Percentiles rank a stretch among this genome's conserved stretches.
Evolutionary conservation across 2,888 invertebrate species (phyloP).

Genomic region (Meandrusa payeni): DNA sequence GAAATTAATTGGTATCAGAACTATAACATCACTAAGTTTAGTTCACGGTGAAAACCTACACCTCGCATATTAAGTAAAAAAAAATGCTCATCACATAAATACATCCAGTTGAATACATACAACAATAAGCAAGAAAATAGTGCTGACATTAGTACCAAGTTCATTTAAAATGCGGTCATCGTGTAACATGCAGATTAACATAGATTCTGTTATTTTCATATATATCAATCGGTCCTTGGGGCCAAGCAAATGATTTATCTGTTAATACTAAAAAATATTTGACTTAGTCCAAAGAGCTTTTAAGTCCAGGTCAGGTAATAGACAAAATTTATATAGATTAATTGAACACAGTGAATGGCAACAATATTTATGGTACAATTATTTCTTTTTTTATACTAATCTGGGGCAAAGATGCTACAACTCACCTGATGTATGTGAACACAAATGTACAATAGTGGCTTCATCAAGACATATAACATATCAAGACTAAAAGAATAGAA

Average conservation of each 20-base stretch:
- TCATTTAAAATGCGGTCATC: constrained; percentile 16
- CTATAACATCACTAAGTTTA: constrained; percentile 28
- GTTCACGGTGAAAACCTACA: constrained; percentile 25
- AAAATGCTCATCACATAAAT: constrained; percentile 9
- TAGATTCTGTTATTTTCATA: constrained; percentile 4
- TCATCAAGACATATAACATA: too few relatives aligned
- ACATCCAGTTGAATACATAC: constrained; percentile 12
- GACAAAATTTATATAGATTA: constrained; percentile 28
- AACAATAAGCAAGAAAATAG: constrained; percentile 1
- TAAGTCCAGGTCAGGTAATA: constrained; percentile 26
- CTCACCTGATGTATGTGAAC: too few relatives aligned
- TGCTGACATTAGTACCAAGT: not conserved
- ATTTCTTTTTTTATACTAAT: too few relatives aligned
- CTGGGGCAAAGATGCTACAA: too few relatives aligned
- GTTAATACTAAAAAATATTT: constrained; percentile 7
- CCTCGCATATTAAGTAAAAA: constrained; percentile 14
- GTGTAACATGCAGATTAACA: constrained; percentile 2
- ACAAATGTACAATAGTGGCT: too few relatives aligned
- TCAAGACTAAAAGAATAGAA: too few relatives aligned
- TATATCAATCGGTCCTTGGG: constrained; percentile 10
- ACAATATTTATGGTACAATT: constrained; percentile 28
- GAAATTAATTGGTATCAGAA: constrained; percentile 34
- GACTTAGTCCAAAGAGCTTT: constrained; percentile 19
- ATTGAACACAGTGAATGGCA: constrained; percentile 36
- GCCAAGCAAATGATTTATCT: constrained; percentile 2